Percentiles rank a stretch among this genome's conserved stretches.
Evolutionary conservation across 2,113 vertebrate genomes (phyloP).

Genomic region (Poeciliopsis turrubarensis): DNA sequence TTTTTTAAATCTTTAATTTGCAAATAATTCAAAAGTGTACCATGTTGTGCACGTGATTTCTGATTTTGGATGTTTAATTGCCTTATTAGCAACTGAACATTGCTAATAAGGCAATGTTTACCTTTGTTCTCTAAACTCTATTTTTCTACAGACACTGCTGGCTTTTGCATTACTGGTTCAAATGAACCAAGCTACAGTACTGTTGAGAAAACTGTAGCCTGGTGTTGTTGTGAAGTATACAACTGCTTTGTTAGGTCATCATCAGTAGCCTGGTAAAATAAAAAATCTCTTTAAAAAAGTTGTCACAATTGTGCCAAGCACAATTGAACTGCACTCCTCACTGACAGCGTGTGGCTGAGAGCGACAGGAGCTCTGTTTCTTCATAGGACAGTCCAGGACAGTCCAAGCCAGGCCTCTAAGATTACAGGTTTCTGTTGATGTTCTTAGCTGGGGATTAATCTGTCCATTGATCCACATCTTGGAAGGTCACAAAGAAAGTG

Average conservation of each 20-base stretch:
- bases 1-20: neutral
- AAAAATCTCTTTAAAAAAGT: neutral
- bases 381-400: conserved; percentile 9
- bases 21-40: neutral
- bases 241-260: neutral
- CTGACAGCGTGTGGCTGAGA: neutral
- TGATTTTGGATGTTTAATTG: conserved; percentile 9
- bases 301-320: neutral
- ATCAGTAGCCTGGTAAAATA: neutral
- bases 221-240: neutral
- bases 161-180: neutral
- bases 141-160: neutral
- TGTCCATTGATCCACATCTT: neutral
- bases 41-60: too few relatives aligned
- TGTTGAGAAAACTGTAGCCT: neutral
- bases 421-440: conserved; percentile 29
- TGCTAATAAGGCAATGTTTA: too few relatives aligned
- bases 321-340: neutral
- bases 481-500: conserved; percentile 37
- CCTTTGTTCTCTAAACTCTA: neutral
- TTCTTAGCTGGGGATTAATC: conserved; percentile 1
- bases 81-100: neutral
- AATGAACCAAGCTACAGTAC: neutral
- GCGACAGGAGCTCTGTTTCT: neutral
- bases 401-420: conserved; percentile 35